phyloP scores from a whole-genome alignment of 1,140 invertebrate genomes.

The Formica selysi region DNA sequence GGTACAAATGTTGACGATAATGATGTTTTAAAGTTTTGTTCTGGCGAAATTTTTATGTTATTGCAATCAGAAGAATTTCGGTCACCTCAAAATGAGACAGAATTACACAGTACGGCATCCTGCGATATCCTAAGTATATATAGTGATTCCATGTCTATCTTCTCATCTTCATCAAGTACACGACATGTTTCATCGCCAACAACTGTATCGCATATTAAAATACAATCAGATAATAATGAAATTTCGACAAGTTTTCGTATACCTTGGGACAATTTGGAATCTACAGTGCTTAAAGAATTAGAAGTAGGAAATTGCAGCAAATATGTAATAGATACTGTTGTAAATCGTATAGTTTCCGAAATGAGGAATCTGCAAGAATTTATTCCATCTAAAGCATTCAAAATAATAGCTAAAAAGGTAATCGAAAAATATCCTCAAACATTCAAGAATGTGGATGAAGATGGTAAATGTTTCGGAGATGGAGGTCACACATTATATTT shows the following conservation, averaged over 20 bases:
- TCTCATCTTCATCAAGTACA: not conserved
- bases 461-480: slow-evolving; percentile 9
- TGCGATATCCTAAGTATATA: not conserved
- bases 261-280: not conserved
- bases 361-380: not conserved
- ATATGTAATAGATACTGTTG: not conserved
- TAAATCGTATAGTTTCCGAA: slow-evolving; percentile 9
- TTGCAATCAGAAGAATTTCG: not conserved
- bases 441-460: not conserved
- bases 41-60: not conserved
- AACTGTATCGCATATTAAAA: not conserved
- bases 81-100: not conserved
- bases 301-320: not conserved
- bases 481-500: not conserved
- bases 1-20: not conserved
- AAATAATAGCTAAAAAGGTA: slow-evolving; percentile 7
- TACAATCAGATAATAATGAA: not conserved
- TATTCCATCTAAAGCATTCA: slow-evolving; percentile 6
- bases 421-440: not conserved
- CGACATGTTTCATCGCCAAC: not conserved
- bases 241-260: not conserved
- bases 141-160: not conserved
- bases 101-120: not conserved
- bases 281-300: slow-evolving; percentile 11
- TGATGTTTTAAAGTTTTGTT: slow-evolving; percentile 22